Evolutionary conservation across 2,888 invertebrate genomes (phyloP).

Genomic region (Aphrophora alni): DNA sequence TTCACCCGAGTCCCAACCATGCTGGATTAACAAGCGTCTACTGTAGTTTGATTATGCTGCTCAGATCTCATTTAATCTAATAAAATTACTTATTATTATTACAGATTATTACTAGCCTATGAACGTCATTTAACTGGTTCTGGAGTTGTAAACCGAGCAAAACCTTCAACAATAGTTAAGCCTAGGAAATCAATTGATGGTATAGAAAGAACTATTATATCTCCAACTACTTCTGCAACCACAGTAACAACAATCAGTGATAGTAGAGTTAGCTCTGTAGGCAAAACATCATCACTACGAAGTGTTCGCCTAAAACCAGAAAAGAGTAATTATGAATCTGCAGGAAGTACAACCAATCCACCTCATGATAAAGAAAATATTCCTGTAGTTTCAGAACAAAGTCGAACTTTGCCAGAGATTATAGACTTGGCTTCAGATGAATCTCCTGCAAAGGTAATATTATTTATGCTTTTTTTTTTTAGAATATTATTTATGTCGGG

Average conservation of each 20-base stretch:
- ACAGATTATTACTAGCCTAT: constrained; percentile 71
- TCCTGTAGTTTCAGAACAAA: constrained; percentile 54
- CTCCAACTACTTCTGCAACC: neutral
- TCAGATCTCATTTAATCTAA: no score
- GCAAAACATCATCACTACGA: constrained; percentile 62
- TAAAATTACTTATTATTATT: constrained; percentile 36
- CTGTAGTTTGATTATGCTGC: no score
- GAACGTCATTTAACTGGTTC: constrained; percentile 62
- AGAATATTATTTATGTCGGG: neutral
- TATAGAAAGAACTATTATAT: neutral
- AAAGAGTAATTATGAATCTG: constrained; percentile 39
- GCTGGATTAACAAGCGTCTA: no score
- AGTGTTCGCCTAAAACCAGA: constrained; percentile 73
- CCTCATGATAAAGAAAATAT: constrained; percentile 65
- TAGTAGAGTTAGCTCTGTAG: neutral
- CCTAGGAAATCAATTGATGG: neutral
- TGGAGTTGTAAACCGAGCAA: neutral
- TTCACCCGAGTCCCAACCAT: no score
- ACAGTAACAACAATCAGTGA: neutral
- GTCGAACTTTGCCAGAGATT: constrained; percentile 60
- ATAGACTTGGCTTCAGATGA: constrained; percentile 65
- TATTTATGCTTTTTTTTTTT: neutral
- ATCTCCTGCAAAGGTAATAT: constrained; percentile 30
- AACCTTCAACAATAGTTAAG: neutral
- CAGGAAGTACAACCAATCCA: constrained; percentile 51